Evolutionary conservation across 2,113 vertebrate genomes (phyloP).

Genomic region (Murina feae): DNA sequence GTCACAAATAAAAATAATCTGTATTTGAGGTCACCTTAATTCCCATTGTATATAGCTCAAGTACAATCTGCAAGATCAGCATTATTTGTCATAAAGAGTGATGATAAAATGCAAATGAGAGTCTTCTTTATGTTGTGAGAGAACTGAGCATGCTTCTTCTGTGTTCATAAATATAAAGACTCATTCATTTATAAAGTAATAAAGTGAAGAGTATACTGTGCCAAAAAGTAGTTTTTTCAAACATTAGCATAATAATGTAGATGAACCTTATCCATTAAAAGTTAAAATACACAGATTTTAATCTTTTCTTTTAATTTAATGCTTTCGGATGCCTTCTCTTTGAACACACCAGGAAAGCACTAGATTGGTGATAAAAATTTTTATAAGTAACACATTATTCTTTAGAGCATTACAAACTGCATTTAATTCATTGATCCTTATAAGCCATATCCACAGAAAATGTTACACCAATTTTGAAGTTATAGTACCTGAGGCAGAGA

Average conservation of each 20-base stretch:
- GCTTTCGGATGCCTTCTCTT: background rate
- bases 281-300: background rate
- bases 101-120: background rate
- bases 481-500: background rate
- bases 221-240: background rate
- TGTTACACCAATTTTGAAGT: background rate
- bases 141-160: background rate
- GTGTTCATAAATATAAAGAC: background rate
- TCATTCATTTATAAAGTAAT: background rate
- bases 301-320: background rate
- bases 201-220: background rate
- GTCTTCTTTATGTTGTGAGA: background rate
- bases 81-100: background rate
- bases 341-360: background rate
- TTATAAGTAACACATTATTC: slow-evolving; percentile 12
- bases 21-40: background rate
- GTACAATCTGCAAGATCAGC: background rate
- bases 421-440: slow-evolving; percentile 34
- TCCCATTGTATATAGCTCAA: background rate
- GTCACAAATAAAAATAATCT: slow-evolving; percentile 25
- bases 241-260: background rate
- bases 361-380: background rate
- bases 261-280: background rate
- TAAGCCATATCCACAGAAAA: background rate
- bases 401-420: background rate